Percentiles rank a stretch among this genome's conserved stretches.
Evolutionary conservation across 2,113 vertebrate species (phyloP).

Genomic region (Macheiramphus alcinus): DNA sequence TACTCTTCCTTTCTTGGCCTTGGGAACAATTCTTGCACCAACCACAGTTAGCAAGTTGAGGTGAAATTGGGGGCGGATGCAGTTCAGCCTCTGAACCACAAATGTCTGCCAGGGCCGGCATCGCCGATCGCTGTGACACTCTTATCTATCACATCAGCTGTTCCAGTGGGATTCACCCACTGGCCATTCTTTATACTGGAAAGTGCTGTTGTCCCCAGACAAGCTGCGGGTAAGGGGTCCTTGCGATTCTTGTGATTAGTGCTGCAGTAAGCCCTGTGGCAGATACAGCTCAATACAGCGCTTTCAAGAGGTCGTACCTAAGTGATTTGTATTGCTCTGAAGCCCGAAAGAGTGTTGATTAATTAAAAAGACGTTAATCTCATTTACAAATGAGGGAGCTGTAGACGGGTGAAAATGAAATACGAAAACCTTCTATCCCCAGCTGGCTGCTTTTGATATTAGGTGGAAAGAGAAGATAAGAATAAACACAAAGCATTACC

Average conservation of each 20-base stretch:
- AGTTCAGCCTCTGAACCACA: background rate
- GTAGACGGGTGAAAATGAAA: background rate
- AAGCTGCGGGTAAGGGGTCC: background rate
- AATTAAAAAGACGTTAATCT: conserved; percentile 17
- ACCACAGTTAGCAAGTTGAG: background rate
- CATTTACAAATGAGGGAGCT: background rate
- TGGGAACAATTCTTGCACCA: background rate
- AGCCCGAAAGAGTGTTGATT: background rate
- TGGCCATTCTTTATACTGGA: background rate
- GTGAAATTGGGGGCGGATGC: background rate
- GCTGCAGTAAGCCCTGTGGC: background rate
- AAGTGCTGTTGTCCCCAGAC: background rate
- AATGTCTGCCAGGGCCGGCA: background rate
- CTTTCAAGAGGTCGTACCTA: background rate
- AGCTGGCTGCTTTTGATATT: conserved; percentile 26
- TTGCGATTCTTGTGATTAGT: background rate
- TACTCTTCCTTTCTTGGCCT: background rate
- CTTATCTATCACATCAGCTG: background rate
- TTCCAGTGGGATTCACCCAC: background rate
- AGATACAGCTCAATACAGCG: background rate
- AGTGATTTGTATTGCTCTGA: background rate
- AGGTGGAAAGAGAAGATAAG: background rate
- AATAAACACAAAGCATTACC: conserved; percentile 25
- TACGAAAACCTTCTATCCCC: background rate
- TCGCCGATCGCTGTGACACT: background rate